Base-by-base conservation (phyloP, 2,888 invertebrate genomes). In the Therioaphis trifolii region DNA sequence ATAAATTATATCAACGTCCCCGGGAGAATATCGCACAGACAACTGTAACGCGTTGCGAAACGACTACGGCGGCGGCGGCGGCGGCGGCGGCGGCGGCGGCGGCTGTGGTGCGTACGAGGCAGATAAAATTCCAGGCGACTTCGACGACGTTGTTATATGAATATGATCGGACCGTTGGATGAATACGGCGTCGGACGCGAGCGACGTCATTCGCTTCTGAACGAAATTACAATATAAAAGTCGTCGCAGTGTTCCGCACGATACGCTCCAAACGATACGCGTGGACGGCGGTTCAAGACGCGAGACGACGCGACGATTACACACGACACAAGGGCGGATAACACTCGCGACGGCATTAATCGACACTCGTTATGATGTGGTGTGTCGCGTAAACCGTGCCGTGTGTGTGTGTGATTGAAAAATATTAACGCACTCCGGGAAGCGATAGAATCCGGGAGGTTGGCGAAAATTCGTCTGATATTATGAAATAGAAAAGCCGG, bases 1-100 rank as follows among this genome's bases (percentile, higher is more conserved):
- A 63, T 80, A 80, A 80, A 80, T 80, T 72, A 72, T 72, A 63
- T 21, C 80, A 58, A 58, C 55, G 55, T 78, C 52, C 24, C 55
- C 71, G 21, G 52, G 69, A 71, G 35, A 43, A 80, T 80, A 80
- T 72, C 61, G 72, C 80, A 72, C 71, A 7, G 40, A 27, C 40
- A 4, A 29, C 46, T 7, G 15, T 24, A 18, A 27, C n/a, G 24
- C n/a, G 71, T 71, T 46, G 71, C 46, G 21, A 80, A 80, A 80
- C 79, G 58, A 27, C 40, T 9, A 15, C 24, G 61, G 46, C n/a
- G 12, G 35, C 11, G 35, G 52, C 75, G 55, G 24, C 11, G 35
- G 52, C 75, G 55, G 24, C 79, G 58, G n/a, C 40, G 15, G 11
- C 24, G 61, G 46, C n/a, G 12, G 35, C 11, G 35, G 52, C 75